Evolutionary conservation across 37 sponge, comb jelly and placozoan genomes (phyloP).

Genomic region (Spongia lamella): DNA sequence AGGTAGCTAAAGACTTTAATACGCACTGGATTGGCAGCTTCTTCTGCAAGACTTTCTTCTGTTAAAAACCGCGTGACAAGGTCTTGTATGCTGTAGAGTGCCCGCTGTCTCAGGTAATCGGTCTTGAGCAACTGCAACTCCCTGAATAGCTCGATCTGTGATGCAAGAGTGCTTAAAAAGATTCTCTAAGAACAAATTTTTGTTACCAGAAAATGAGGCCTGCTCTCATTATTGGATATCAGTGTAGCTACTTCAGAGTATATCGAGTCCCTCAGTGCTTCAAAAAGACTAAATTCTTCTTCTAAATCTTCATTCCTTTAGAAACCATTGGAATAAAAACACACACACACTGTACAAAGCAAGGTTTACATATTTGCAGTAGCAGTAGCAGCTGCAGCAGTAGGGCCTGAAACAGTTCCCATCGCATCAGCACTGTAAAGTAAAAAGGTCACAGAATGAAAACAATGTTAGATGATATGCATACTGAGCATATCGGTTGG

Average conservation of each 20-base stretch:
- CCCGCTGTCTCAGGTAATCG: constrained; percentile 84
- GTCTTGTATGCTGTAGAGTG: constrained; percentile 78
- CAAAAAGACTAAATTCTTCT: constrained; percentile 62
- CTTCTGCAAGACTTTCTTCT: constrained; percentile 51
- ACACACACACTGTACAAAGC: background rate
- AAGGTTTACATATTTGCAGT: too few relatives aligned
- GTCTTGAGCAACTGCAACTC: constrained; percentile 81
- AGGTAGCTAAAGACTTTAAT: too few relatives aligned
- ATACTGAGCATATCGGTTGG: constrained; percentile 1
- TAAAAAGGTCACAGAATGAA: background rate
- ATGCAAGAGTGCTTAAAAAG: background rate
- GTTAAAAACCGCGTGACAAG: constrained; percentile 70
- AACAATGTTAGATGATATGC: background rate
- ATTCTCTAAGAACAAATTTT: too few relatives aligned
- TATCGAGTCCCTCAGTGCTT: constrained; percentile 84
- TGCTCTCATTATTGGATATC: constrained; percentile 79
- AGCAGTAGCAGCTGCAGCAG: too few relatives aligned
- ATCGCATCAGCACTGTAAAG: too few relatives aligned
- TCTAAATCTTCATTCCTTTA: background rate
- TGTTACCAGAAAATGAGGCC: constrained; percentile 87
- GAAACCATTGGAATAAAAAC: background rate
- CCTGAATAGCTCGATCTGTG: constrained; percentile 85
- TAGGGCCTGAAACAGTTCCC: too few relatives aligned
- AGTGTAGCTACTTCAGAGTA: constrained; percentile 91
- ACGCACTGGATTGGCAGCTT: background rate